A percentile compares a stretch with the other conserved stretches of the same genome.
Evolutionary conservation across 2,888 invertebrate genomes (phyloP).

Genomic region (Patella caerulea): DNA sequence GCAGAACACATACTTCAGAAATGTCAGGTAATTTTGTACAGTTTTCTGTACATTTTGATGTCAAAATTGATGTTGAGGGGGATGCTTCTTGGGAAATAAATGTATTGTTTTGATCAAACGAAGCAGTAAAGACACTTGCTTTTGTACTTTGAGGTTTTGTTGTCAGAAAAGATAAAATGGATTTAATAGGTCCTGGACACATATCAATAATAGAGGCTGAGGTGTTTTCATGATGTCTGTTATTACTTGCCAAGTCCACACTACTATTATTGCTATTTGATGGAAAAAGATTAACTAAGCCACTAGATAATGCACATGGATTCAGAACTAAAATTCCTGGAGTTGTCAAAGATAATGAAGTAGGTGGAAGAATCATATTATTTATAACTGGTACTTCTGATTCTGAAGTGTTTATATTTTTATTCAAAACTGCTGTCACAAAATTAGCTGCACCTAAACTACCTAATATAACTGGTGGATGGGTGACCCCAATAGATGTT

Average conservation of each 20-base stretch:
- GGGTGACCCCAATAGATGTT: neutral
- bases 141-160: slow-evolving; percentile 1
- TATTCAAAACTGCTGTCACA: slow-evolving; percentile 5
- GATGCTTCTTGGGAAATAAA: no score
- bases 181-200: neutral
- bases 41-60: no score
- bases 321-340: neutral
- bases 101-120: no score
- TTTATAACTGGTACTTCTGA: neutral
- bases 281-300: neutral
- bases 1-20: no score
- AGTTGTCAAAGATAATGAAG: neutral
- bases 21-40: no score
- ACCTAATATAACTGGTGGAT: neutral
- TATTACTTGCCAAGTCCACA: no score
- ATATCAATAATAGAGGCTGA: neutral
- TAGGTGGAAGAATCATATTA: neutral
- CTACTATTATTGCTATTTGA: neutral
- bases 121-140: no score
- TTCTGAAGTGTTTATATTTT: neutral
- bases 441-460: slow-evolving; percentile 1
- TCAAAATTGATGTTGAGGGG: no score
- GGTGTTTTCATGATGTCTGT: neutral
- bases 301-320: neutral
- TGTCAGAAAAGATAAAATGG: neutral